These are phyloP conservation scores for Malurus cyaneus DNA, from an alignment of 2,113 vertebrate species.

Conservation along the genomic window DNA sequence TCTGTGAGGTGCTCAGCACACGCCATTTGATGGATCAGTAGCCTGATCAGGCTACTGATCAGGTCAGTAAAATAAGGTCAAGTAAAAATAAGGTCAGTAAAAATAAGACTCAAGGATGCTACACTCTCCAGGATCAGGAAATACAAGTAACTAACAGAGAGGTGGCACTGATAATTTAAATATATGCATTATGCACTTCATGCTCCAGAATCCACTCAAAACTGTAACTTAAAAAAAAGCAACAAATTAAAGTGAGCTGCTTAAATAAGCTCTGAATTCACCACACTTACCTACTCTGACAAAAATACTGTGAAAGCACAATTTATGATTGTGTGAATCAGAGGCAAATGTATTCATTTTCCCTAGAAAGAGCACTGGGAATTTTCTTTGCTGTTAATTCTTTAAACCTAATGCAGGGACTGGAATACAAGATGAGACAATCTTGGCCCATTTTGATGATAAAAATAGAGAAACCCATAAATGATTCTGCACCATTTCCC, in stretches of 20 bases:
- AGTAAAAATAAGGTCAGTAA: background rate
- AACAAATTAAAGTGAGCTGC: background rate
- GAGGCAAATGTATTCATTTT: background rate
- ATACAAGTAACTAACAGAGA: background rate
- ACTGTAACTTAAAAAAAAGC: background rate
- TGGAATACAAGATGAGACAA: background rate
- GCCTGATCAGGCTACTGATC: too few relatives aligned
- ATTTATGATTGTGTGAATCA: background rate
- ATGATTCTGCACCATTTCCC: background rate
- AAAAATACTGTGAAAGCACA: background rate
- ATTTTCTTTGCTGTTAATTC: background rate
- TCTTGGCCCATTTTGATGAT: background rate
- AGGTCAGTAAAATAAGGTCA: too few relatives aligned
- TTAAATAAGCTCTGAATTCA: background rate
- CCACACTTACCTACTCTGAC: background rate
- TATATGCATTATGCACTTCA: background rate
- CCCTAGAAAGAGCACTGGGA: background rate
- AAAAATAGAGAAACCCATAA: background rate
- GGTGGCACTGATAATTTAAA: background rate
- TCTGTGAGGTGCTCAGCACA: background rate
- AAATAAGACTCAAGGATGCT: background rate
- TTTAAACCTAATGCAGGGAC: background rate
- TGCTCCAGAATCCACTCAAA: background rate
- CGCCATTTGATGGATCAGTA: background rate
- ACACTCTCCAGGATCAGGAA: background rate